phyloP scores from a whole-genome alignment of 2,797 vertebrate species.

The Anguilla marmorata region DNA sequence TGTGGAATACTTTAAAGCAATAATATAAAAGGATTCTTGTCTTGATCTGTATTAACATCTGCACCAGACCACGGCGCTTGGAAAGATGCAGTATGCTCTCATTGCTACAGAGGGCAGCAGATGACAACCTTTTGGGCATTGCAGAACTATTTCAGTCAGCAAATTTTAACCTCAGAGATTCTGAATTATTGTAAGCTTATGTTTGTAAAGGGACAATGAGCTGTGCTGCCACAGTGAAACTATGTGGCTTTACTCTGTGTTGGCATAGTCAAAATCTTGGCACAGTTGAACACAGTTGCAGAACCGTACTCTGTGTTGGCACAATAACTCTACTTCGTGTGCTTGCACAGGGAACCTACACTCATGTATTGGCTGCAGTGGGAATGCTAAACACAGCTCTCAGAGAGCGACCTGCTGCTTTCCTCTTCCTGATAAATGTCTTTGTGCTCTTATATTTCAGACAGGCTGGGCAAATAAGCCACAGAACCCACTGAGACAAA shows the following conservation, averaged over 20 bases:
- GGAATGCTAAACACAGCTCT: background rate
- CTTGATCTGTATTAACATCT: background rate
- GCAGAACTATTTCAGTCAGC: background rate
- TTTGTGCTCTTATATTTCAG: background rate
- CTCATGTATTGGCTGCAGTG: background rate
- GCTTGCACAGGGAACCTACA: background rate
- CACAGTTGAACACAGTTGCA: background rate
- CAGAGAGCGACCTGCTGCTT: background rate
- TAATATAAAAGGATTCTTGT: background rate
- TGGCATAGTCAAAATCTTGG: background rate
- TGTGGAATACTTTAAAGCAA: background rate
- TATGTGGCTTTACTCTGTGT: background rate
- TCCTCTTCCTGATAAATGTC: background rate
- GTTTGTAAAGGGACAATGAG: background rate
- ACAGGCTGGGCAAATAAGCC: background rate
- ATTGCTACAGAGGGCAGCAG: slow-evolving; percentile 8
- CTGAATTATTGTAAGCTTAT: background rate
- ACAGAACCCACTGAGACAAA: no score
- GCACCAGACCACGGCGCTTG: background rate
- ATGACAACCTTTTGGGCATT: background rate
- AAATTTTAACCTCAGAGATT: background rate
- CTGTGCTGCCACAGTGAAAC: background rate
- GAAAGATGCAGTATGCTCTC: background rate
- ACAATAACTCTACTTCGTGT: background rate
- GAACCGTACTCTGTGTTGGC: background rate